Evolutionary conservation across 2,797 vertebrate genomes (phyloP).

Genomic region (Bradypus variegatus): DNA sequence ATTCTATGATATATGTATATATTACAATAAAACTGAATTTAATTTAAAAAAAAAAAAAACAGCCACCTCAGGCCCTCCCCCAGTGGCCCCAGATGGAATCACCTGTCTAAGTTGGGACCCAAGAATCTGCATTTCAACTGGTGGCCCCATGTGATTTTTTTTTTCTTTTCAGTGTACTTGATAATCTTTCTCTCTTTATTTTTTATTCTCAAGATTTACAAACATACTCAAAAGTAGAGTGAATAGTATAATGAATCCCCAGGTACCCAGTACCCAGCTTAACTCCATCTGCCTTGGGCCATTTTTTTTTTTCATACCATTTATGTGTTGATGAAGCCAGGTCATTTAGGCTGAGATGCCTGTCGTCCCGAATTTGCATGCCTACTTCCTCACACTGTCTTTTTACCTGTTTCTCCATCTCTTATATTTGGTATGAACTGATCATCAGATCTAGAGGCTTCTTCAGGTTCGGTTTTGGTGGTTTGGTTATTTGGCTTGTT

Average conservation of each 20-base stretch:
- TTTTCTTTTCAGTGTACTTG: not conserved
- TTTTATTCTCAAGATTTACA: not conserved
- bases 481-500: not conserved
- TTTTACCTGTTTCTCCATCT: not conserved
- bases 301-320: not conserved
- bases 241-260: accelerated
- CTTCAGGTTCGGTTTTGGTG: not conserved
- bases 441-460: not conserved
- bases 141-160: not conserved
- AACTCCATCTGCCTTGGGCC: not conserved
- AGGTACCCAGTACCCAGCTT: accelerated
- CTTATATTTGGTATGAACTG: not conserved
- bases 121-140: not conserved
- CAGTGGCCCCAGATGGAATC: not conserved
- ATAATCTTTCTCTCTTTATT: not conserved
- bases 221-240: not conserved
- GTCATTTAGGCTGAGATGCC: not conserved
- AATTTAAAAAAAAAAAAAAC: not conserved
- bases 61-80: not conserved
- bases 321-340: not conserved
- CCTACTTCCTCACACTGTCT: not conserved
- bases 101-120: not conserved
- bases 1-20: no score
- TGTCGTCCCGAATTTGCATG: no score
- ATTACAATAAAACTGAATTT: no score